A percentile compares a stretch with the other conserved stretches of the same genome.
Conservation (phyloP, 2,888 invertebrate genomes). For the Cataglyphis altisquamis region DNA sequence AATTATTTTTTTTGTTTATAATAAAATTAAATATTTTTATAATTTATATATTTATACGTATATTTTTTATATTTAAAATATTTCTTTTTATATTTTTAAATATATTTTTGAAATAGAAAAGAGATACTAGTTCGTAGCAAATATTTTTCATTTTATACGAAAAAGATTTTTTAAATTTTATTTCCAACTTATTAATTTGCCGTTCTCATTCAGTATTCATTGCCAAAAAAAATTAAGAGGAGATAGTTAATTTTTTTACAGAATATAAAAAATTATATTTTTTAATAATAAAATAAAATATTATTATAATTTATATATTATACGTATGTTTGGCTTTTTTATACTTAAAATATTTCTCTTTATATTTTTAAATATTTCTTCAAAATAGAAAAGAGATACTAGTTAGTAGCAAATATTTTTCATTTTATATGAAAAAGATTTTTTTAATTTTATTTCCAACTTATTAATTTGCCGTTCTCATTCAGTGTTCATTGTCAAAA, state of each 20-base stretch:
- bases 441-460: background rate
- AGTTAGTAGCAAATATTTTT: background rate
- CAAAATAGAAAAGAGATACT: background rate
- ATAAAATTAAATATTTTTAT: background rate
- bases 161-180: background rate
- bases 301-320: background rate
- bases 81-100: background rate
- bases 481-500: background rate
- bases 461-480: background rate
- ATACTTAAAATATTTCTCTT: background rate
- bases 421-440: background rate
- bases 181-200: background rate
- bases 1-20: background rate
- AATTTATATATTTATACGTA: background rate
- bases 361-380: background rate
- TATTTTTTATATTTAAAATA: background rate
- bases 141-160: background rate
- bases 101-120: background rate
- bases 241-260: too few relatives aligned
- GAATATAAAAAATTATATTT: too few relatives aligned
- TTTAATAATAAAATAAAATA: background rate
- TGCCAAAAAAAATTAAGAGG: conserved; percentile 5
- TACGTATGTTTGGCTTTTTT: background rate
- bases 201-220: background rate
- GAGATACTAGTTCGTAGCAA: background rate